These are phyloP conservation scores for Clostera curtula DNA, from an alignment of 2,888 invertebrate genomes.

Conservation along the genomic window DNA sequence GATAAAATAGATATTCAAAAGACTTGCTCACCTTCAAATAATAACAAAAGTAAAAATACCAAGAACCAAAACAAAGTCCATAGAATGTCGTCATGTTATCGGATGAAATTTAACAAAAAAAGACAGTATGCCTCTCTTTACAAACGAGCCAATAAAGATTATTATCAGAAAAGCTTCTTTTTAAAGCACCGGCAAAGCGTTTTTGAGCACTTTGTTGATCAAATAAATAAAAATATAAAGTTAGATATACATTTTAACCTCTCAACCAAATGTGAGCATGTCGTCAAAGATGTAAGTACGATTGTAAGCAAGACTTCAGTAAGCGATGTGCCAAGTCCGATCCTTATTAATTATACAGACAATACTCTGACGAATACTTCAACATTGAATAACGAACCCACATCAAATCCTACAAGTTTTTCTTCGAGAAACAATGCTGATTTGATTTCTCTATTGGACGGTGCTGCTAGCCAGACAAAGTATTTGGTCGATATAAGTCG, in stretches of 20 bases:
- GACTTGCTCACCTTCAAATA: slow-evolving; percentile 3
- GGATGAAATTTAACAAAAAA: slow-evolving; percentile 17
- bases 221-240: slow-evolving; percentile 34
- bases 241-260: slow-evolving; percentile 47
- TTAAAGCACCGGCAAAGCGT: slow-evolving; percentile 33
- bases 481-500: slow-evolving; percentile 30
- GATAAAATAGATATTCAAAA: neutral
- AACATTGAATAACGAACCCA: slow-evolving; percentile 6
- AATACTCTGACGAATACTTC: neutral
- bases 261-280: slow-evolving; percentile 22
- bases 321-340: slow-evolving; percentile 7
- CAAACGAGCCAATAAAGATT: slow-evolving; percentile 24
- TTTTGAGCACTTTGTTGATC: slow-evolving; percentile 35
- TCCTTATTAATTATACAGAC: slow-evolving; percentile 7
- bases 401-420: slow-evolving; percentile 4
- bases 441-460: slow-evolving; percentile 46
- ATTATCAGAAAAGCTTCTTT: slow-evolving; percentile 16
- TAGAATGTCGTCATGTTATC: slow-evolving; percentile 7
- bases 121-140: slow-evolving; percentile 28
- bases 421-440: slow-evolving; percentile 17
- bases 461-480: slow-evolving; percentile 38
- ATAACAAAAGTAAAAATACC: slow-evolving; percentile 2
- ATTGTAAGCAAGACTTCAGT: slow-evolving; percentile 7
- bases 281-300: slow-evolving; percentile 15
- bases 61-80: too few relatives aligned